phyloP scores from a whole-genome alignment of 92 coral and sea anemone genomes.

The Pocillopora meandrina region DNA sequence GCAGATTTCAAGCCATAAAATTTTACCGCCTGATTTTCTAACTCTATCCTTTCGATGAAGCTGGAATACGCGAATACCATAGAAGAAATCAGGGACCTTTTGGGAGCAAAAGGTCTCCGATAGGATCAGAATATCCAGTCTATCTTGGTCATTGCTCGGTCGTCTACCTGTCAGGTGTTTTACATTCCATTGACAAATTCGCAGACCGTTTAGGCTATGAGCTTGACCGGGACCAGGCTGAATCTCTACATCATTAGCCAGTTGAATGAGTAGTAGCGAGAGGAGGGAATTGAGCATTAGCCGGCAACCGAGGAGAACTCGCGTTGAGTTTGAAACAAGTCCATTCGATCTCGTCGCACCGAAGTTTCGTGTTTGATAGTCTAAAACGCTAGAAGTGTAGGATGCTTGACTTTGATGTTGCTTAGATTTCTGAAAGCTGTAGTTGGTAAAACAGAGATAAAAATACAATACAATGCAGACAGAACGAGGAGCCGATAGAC shows the following conservation, averaged over 20 bases:
- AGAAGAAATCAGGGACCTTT: slow-evolving; percentile 4
- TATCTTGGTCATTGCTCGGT: not conserved
- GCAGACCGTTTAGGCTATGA: not conserved
- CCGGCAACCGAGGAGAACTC: not conserved
- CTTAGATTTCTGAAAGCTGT: not conserved
- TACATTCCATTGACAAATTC: slow-evolving; percentile 30
- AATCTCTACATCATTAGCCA: not conserved
- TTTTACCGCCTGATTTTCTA: slow-evolving; percentile 24
- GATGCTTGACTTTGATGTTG: not conserved
- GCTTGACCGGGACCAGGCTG: not conserved
- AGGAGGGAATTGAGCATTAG: not conserved
- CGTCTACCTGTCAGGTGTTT: not conserved
- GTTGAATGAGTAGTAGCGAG: not conserved
- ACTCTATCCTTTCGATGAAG: slow-evolving; percentile 34
- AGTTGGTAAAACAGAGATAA: not conserved
- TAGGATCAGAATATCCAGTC: slow-evolving; percentile 17
- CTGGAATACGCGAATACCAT: not conserved
- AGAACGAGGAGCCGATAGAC: not conserved
- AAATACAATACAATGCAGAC: not conserved
- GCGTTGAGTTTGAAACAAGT: not conserved
- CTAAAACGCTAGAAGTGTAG: not conserved
- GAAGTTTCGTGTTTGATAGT: not conserved
- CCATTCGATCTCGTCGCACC: not conserved
- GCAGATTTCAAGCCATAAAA: slow-evolving; percentile 26
- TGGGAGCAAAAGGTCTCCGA: slow-evolving; percentile 11